phyloP scores from a whole-genome alignment of 2,888 invertebrate species.

The Ennomos fuscantarius region DNA sequence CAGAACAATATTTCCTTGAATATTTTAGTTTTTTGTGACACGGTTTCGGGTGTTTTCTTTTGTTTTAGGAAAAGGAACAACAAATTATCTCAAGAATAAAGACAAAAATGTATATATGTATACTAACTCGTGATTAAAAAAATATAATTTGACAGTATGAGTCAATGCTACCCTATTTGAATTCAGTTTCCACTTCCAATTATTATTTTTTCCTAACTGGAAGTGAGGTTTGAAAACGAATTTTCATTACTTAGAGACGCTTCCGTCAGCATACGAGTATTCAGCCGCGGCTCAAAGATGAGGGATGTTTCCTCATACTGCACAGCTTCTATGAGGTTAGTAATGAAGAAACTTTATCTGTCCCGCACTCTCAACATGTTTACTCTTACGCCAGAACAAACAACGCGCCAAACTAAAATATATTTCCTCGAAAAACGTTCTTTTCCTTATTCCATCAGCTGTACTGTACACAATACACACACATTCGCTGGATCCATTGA shows the following conservation, averaged over 20 bases:
- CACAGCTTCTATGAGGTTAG: conserved; percentile 6
- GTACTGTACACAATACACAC: neutral
- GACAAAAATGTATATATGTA: too few relatives aligned
- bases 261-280: too few relatives aligned
- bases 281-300: too few relatives aligned
- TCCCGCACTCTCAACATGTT: conserved; percentile 2
- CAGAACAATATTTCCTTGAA: conserved; percentile 2
- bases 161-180: too few relatives aligned
- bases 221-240: too few relatives aligned
- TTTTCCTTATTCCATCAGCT: neutral
- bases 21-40: conserved; percentile 5
- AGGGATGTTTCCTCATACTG: neutral
- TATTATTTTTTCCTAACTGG: too few relatives aligned
- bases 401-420: conserved; percentile 2
- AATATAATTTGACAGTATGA: too few relatives aligned
- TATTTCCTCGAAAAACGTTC: conserved; percentile 3
- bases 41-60: neutral
- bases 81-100: neutral
- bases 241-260: too few relatives aligned
- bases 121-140: too few relatives aligned
- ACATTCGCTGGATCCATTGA: conserved; percentile 3
- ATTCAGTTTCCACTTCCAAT: too few relatives aligned
- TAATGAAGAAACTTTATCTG: conserved; percentile 7
- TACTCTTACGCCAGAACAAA: conserved; percentile 1
- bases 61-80: neutral